phyloP scores from a whole-genome alignment of 2,797 vertebrate genomes.

The Streptopelia turtur region DNA sequence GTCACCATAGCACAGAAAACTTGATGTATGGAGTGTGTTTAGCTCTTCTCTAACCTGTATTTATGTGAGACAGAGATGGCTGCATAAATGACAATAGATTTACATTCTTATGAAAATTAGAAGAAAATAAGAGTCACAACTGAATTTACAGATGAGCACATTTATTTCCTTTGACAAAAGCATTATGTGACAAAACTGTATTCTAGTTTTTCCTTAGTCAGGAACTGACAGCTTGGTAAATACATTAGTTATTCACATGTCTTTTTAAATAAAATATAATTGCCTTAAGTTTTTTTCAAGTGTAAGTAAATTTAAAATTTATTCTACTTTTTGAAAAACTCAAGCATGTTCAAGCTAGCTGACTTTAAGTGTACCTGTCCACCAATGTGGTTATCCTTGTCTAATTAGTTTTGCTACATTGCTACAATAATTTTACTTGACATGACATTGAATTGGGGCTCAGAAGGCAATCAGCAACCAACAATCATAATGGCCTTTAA shows the following conservation, averaged over 20 bases:
- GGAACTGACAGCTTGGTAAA: not conserved
- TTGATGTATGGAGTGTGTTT: not conserved
- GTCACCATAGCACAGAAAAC: not conserved
- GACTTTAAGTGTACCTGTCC: slow-evolving; percentile 34
- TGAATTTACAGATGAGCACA: not conserved
- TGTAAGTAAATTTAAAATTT: slow-evolving; percentile 47
- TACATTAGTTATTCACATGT: not conserved
- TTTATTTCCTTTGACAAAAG: not conserved
- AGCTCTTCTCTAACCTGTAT: not conserved
- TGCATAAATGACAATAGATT: not conserved
- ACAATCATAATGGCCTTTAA: slow-evolving; percentile 69
- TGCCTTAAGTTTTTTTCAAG: not conserved
- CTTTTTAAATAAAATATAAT: slow-evolving; percentile 12
- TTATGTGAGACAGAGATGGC: not conserved
- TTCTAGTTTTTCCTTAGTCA: not conserved
- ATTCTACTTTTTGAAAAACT: slow-evolving; percentile 38
- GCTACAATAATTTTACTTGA: slow-evolving; percentile 70
- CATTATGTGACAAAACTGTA: not conserved
- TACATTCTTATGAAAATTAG: not conserved
- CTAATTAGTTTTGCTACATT: slow-evolving; percentile 75
- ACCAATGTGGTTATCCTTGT: slow-evolving; percentile 48
- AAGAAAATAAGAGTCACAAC: not conserved
- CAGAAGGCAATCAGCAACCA: slow-evolving; percentile 49
- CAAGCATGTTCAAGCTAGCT: not conserved
- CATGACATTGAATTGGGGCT: slow-evolving; percentile 68